Evolutionary conservation across 1,140 invertebrate genomes (phyloP).

Genomic region (Chrysomallon squamiferum): DNA sequence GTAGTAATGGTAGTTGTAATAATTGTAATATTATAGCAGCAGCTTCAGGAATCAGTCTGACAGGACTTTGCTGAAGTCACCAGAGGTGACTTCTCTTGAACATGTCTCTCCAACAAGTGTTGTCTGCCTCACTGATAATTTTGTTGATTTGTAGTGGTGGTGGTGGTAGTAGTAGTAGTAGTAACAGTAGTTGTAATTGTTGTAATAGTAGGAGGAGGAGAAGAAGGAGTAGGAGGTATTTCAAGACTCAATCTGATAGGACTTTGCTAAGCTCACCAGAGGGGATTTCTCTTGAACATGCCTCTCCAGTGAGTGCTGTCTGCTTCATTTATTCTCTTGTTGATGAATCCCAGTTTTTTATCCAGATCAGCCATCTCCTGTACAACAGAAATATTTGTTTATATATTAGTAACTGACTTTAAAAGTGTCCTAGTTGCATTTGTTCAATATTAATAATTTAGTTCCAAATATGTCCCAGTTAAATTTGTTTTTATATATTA

Average conservation of each 20-base stretch:
- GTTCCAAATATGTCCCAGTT: no score
- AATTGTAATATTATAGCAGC: no score
- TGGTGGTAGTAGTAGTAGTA: no score
- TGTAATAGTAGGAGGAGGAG: no score
- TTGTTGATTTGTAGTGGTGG: no score
- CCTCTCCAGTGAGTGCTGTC: constrained; percentile 33
- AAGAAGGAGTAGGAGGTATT: not conserved
- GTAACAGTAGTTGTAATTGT: no score
- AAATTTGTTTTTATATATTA: no score
- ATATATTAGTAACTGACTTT: no score
- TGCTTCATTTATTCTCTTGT: constrained; percentile 30
- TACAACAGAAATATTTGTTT: constrained; percentile 1
- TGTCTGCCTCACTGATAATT: constrained; percentile 28
- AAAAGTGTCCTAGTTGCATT: no score
- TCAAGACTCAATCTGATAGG: not conserved
- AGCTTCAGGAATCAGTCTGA: not conserved
- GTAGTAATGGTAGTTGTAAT: no score
- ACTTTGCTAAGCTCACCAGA: constrained; percentile 23
- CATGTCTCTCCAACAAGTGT: constrained; percentile 33
- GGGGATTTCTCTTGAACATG: constrained; percentile 39
- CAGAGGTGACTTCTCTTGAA: constrained; percentile 40
- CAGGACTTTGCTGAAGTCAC: constrained; percentile 9
- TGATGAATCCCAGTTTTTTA: constrained; percentile 32
- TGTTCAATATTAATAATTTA: no score
- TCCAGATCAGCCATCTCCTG: constrained; percentile 36